Evolutionary conservation across 2,797 vertebrate genomes (phyloP), one percentile per base, ranked within the genome.

Genomic region (Numenius phaeopus): DNA sequence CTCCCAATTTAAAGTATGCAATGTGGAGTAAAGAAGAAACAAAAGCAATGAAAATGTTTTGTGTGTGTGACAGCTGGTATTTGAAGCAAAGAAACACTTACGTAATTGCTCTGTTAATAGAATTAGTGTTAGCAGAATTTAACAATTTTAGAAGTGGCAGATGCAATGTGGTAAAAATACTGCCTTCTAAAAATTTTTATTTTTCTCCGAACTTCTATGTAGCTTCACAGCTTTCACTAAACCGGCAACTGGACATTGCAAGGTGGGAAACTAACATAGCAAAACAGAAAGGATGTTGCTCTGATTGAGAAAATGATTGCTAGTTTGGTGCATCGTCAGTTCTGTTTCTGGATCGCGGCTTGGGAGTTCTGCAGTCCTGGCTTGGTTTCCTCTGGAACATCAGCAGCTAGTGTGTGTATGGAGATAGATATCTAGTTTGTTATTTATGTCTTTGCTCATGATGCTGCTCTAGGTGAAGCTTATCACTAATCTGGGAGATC

Each of bases 291-390:
- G 29, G 17, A 29, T 9, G 27, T 52, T 54, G 17, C 46, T 70
- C 5, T 3, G 5, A 7, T 22, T 17, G 23, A 75, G 52, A 30
- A 18, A 13, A 14, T 22, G 1, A 0, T 49, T 77, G 14, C 42
- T 80, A 30, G 7, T 76, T 77, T 85, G 23, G 15, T 86, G 14
- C 32, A 12, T 77, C 3, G 4, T 83, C 14, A 46, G 8, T 39
- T 73, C 15, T 67, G 17, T 3, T 22, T 47, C 40, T 75, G 62
- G 52, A 64, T 15, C 5, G 0, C 61, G 30, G 10, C 49, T 70
- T 3, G 3, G 27, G 10, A 40, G 27, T 76, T 37, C 3, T 22
- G 22, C 30, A 59, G 15, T 52, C n/a, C 49, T 39, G 24, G 5
- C 37, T 69, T 87, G n/a, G 2, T 62, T 62, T 83, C 23, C 13